Evolutionary conservation across 2,113 vertebrate genomes (phyloP).

Genomic region (Struthio camelus): DNA sequence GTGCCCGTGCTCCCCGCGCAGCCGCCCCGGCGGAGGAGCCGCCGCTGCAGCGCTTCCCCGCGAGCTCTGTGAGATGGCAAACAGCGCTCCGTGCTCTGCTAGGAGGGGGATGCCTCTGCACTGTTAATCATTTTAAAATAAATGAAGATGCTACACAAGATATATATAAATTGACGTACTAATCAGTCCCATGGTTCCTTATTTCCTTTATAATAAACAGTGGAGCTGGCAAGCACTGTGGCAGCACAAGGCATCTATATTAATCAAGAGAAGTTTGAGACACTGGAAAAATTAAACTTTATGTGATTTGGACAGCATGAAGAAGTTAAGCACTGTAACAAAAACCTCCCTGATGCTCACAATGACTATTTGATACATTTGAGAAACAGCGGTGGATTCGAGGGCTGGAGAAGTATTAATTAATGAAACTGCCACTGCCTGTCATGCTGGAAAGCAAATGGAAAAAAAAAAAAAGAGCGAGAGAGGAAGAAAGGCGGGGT

Average conservation of each 20-base stretch:
- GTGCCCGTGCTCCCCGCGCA: background rate
- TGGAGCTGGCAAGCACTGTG: constrained; percentile 64
- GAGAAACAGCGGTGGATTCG: constrained; percentile 28
- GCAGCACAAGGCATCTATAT: constrained; percentile 62
- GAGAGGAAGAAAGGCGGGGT: constrained; percentile 5
- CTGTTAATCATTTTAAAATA: constrained; percentile 41
- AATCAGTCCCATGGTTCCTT: constrained; percentile 65
- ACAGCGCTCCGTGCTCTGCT: background rate
- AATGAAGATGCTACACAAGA: constrained; percentile 62
- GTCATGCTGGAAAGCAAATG: constrained; percentile 47
- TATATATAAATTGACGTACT: constrained; percentile 66
- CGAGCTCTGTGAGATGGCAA: background rate
- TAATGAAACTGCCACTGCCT: constrained; percentile 67
- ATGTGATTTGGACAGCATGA: constrained; percentile 66
- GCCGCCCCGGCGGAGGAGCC: background rate
- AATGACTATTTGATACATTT: constrained; percentile 45
- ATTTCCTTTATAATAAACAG: constrained; percentile 60
- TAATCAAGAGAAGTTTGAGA: constrained; percentile 74
- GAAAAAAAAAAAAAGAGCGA: background rate
- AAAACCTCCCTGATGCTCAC: constrained; percentile 52
- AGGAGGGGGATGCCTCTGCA: constrained; percentile 30
- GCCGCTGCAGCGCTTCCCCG: constrained; percentile 1
- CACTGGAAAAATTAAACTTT: constrained; percentile 79
- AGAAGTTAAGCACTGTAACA: constrained; percentile 67
- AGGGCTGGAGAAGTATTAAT: constrained; percentile 51